Evolutionary conservation across 2,113 vertebrate species (phyloP), one percentile per base, ranked within the genome.

Genomic region (Notarius quadriscutis): DNA sequence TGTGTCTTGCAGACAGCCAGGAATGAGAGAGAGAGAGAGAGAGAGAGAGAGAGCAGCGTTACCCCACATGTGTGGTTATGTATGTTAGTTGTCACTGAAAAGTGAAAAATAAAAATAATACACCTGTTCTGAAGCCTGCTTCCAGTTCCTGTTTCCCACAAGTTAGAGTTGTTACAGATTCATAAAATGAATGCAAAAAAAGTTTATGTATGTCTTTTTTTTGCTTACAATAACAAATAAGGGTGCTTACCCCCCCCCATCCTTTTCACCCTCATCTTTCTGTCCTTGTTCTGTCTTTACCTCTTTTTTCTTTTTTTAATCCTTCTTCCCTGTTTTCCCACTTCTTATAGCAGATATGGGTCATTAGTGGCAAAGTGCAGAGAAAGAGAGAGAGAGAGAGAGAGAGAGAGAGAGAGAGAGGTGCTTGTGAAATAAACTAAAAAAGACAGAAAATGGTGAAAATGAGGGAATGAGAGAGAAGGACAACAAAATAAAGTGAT

Each of bases 331-430:
- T 48, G 9, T 58, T 60, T 82, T 63, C 25, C 57, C 20, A 80
- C 25, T 80, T 58, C 53, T 27, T 20, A 63, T 12, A 20, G 80
- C 80, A 82, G 60, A 65, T 63, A 63, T 50, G 57, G 27, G 79
- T 81, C 79, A 81, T 81, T 62, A 60, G 7, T 3, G 25, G 72
- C 4, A 57, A 22, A 84, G 30, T 34, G 48, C 17, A 27, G 7
- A 51, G 30, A 67, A 22, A 48, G 34, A 25, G 22, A 87, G 83
- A 62, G 22, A 87, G 79, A 67, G 48, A 75, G 60, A 67, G 30
- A 41, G 50, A 48, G 18, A 62, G 60, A 81, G 14, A 88, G 55
- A 72, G 51, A 27, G 0, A 82, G 9, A 27, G 12, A 12, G 55
- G n/a, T 9, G 48, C 0, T 20, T 27, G 41, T 8, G 27, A 4